Evolutionary conservation across 2,888 invertebrate species (phyloP).

Genomic region (Hartigia nigra): DNA sequence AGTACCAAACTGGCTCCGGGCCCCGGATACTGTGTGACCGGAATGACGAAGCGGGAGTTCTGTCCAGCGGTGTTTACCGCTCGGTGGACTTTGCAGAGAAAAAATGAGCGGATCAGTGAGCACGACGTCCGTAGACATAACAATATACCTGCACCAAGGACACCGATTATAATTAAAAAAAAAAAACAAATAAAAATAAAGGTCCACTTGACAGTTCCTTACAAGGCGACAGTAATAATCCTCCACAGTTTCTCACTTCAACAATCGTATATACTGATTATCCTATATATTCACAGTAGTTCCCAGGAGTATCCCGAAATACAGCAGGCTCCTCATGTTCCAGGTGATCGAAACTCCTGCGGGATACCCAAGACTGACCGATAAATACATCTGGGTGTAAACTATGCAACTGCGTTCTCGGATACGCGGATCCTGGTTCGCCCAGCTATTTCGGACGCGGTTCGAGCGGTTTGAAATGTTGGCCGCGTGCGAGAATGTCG

Average conservation of each 20-base stretch:
- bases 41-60: background rate
- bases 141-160: background rate
- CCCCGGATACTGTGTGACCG: background rate
- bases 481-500: conserved; percentile 24
- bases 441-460: conserved; percentile 6
- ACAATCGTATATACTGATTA: background rate
- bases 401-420: background rate
- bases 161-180: background rate
- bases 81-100: background rate
- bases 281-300: background rate
- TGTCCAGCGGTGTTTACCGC: background rate
- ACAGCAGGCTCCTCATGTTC: background rate
- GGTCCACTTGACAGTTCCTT: background rate
- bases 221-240: background rate
- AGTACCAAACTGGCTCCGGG: background rate
- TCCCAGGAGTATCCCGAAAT: background rate
- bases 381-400: background rate
- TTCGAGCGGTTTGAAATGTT: background rate
- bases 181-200: background rate
- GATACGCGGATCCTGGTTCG: background rate
- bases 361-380: background rate
- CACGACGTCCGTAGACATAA: background rate
- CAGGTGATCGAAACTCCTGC: background rate
- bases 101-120: background rate
- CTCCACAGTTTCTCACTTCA: background rate